Evolutionary conservation across 2,797 vertebrate species (phyloP).

Genomic region (Labroides dimidiatus): DNA sequence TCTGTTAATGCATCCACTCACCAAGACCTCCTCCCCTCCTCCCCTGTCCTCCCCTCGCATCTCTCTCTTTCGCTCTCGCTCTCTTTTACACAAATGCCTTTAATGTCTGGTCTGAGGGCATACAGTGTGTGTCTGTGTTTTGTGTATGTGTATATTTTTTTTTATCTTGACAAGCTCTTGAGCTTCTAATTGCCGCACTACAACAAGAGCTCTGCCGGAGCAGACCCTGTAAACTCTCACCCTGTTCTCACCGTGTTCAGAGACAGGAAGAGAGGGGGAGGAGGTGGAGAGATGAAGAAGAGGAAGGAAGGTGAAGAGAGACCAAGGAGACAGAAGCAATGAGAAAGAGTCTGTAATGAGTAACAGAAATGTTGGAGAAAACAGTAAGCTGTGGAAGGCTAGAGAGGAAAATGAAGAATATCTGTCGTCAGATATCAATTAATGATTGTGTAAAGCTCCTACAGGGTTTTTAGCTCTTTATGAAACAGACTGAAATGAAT

Average conservation of each 20-base stretch:
- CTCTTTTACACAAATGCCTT: conserved; percentile 53
- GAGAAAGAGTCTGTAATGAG: conserved; percentile 10
- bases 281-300: neutral
- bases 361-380: no score
- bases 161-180: conserved; percentile 53
- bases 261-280: conserved; percentile 15
- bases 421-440: no score
- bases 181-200: conserved; percentile 53
- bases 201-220: conserved; percentile 27
- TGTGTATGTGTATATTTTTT: conserved; percentile 17
- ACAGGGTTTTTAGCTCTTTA: no score
- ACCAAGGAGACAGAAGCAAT: conserved; percentile 7
- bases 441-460: no score
- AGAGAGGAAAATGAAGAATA: neutral
- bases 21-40: conserved; percentile 36
- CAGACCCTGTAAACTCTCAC: conserved; percentile 32
- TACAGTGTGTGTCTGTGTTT: conserved; percentile 25
- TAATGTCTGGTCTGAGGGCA: conserved; percentile 63
- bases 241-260: conserved; percentile 19
- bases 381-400: conserved; percentile 1
- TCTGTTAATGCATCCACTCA: conserved; percentile 56
- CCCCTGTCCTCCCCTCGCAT: conserved; percentile 34
- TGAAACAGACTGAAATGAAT: no score
- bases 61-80: conserved; percentile 39
- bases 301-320: neutral